These are phyloP conservation scores for Hiodon tergisus DNA, from an alignment of 2,113 vertebrate genomes.

Conservation along the genomic window DNA sequence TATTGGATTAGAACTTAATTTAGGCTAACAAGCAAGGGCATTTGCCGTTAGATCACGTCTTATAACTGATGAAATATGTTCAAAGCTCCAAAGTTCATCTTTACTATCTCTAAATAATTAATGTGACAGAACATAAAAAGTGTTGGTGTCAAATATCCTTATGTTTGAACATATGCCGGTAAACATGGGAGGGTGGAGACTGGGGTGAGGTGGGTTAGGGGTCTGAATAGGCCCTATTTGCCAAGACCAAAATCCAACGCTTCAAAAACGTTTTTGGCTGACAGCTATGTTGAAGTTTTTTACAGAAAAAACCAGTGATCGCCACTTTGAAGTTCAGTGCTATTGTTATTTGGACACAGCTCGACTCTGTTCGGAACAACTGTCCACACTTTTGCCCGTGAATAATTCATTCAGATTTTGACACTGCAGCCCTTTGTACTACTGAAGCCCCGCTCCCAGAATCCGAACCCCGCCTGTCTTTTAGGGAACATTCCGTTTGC, in stretches of 20 bases:
- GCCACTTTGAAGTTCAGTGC: no score
- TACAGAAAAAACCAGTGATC: no score
- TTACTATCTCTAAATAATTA: slow-evolving; percentile 15
- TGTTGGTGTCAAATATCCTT: slow-evolving; percentile 10
- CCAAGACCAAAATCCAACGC: not conserved
- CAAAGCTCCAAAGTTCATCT: slow-evolving; percentile 18
- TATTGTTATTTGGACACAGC: no score
- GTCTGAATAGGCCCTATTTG: not conserved
- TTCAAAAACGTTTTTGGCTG: no score
- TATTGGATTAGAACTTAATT: not conserved
- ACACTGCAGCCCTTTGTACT: no score
- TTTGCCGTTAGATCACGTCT: not conserved
- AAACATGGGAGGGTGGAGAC: not conserved
- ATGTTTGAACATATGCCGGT: slow-evolving; percentile 14
- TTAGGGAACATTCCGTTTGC: not conserved
- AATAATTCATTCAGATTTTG: no score
- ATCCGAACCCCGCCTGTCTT: not conserved
- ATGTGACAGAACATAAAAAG: slow-evolving; percentile 5
- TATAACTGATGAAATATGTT: slow-evolving; percentile 3
- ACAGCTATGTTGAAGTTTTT: no score
- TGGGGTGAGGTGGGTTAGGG: not conserved
- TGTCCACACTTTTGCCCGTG: no score
- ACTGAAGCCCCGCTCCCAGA: not conserved
- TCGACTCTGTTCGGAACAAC: no score
- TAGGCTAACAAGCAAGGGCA: not conserved